Conservation (phyloP, 2,797 vertebrate species). For the Phalloptychus januarius region DNA sequence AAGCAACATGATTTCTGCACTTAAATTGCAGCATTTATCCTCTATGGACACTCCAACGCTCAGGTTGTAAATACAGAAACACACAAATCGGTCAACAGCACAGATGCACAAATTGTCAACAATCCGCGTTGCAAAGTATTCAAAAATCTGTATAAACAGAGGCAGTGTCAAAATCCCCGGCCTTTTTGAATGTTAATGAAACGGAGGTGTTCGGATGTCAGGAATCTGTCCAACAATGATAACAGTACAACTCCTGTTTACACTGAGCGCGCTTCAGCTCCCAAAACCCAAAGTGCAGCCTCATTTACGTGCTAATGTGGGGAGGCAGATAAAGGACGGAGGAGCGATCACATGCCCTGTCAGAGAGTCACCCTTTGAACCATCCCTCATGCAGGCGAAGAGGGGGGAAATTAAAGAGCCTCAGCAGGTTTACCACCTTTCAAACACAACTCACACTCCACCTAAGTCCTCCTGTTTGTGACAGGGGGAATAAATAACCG, state of each 20-base stretch:
- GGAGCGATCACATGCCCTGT: slow-evolving; percentile 84
- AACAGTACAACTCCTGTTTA: slow-evolving; percentile 82
- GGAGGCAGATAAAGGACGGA: slow-evolving; percentile 82
- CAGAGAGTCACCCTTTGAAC: slow-evolving; percentile 85
- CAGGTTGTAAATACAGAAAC: slow-evolving; percentile 44
- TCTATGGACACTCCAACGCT: background rate
- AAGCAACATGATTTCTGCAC: background rate
- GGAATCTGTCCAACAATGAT: slow-evolving; percentile 85
- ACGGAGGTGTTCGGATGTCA: slow-evolving; percentile 82
- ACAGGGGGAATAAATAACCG: slow-evolving; percentile 66
- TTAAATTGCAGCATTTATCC: background rate
- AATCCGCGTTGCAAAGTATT: slow-evolving; percentile 72
- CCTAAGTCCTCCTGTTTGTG: slow-evolving; percentile 67
- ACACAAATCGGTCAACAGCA: slow-evolving; percentile 52
- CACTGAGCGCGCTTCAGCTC: slow-evolving; percentile 78
- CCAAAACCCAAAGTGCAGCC: slow-evolving; percentile 83
- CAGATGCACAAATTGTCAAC: slow-evolving; percentile 63
- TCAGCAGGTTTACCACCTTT: slow-evolving; percentile 80
- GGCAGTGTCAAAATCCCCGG: slow-evolving; percentile 78
- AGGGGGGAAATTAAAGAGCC: slow-evolving; percentile 81
- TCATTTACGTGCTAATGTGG: slow-evolving; percentile 89
- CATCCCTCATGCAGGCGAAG: slow-evolving; percentile 76
- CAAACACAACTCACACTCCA: slow-evolving; percentile 77
- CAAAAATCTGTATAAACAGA: slow-evolving; percentile 79
- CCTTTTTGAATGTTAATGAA: slow-evolving; percentile 81